Evolutionary conservation across 1,140 invertebrate species (phyloP), one percentile per base, ranked within the genome.

Genomic region (Macrobrachium rosenbergii): DNA sequence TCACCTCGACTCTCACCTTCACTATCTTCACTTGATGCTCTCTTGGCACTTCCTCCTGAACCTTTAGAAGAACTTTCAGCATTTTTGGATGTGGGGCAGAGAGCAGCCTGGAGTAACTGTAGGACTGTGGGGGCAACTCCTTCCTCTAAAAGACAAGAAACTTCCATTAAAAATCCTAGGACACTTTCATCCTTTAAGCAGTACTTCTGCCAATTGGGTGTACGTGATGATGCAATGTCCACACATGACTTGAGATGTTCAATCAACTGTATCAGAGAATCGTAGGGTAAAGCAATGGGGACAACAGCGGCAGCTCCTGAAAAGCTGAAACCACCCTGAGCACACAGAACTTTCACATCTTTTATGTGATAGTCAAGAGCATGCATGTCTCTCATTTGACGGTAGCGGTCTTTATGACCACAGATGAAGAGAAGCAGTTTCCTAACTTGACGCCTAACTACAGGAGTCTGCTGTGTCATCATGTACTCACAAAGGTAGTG

Each of bases 401-500:
- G 94, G 92, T 99, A 99, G 85, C 97, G 97, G 89, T 99, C 98
- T 91, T 99, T 98, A 62, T 96, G 98, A 23, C 97, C 98, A 92
- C 98, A 99, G 84, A 99, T 96, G 90, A 97, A 96, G 78, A 99
- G 93, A 1, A 99, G 92, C 5, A 99, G 93, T 93, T 99, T 98
- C 12, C 97, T 94, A 0, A 93, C 93, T 91, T 93, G 92, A 43
- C 92, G 90, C 76, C 92, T 92, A 21, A 94, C 92, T 91, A 93
- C 93, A 69, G 93, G 92, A 21, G 93, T 92, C 89, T 94, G 92
- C 45, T 92, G 92, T 17, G 96, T 96, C 96, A 99, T 98, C 96
- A 99, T 98, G 91, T 99, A 99, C 91, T 99, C 98, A 92, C 98
- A 99, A 0, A 99, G 93, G 89, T 95, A 94, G 76, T 94, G 94